Base-by-base conservation (phyloP, 2,888 invertebrate species). In the Arrhopalites spinosus region DNA sequence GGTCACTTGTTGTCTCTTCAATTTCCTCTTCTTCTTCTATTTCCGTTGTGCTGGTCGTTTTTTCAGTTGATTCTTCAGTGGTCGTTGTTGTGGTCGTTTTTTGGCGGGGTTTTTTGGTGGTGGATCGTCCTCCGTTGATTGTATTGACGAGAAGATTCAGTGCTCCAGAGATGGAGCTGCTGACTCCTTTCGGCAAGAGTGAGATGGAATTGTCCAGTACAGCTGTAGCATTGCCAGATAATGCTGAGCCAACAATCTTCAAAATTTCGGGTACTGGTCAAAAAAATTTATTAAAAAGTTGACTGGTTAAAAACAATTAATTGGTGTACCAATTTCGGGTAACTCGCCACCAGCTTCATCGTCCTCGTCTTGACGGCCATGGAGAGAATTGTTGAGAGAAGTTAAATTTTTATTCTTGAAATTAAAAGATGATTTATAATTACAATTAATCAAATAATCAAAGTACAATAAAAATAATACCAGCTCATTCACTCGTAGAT, bases 1-100 rank as follows among this genome's bases (percentile, higher is more conserved):
- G n/a, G n/a, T n/a, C n/a, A n/a, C n/a, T n/a, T n/a, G n/a, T n/a
- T n/a, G n/a, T n/a, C n/a, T n/a, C 27, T 11, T 73, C 36, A 13
- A n/a, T n/a, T n/a, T n/a, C n/a, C n/a, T 71, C 69, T n/a, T 71
- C 71, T 53, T 69, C 61, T n/a, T 70, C 70, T 7, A 20, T 25
- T 7, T 29, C 43, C 36, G 13, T 15, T 3, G 36, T n/a, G n/a
- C n/a, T n/a, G n/a, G n/a, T 20, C 13, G 67, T 7, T 43, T 25
- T 67, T 11, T 2, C 20, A 7, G 66, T 5, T 11, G 36, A 43
- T 23, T 8, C 61, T 8, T 29, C 20, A n/a, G 29, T n/a, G 2
- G 29, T 11, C 13, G 8, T 56, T 70, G 5, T 30, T 11, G 63
- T 3, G 1, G 25, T 13, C 20, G 36, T 23, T n/a, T n/a, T n/a